Evolutionary conservation across 1,140 invertebrate species (phyloP).

Genomic region (Penaeus indicus): DNA sequence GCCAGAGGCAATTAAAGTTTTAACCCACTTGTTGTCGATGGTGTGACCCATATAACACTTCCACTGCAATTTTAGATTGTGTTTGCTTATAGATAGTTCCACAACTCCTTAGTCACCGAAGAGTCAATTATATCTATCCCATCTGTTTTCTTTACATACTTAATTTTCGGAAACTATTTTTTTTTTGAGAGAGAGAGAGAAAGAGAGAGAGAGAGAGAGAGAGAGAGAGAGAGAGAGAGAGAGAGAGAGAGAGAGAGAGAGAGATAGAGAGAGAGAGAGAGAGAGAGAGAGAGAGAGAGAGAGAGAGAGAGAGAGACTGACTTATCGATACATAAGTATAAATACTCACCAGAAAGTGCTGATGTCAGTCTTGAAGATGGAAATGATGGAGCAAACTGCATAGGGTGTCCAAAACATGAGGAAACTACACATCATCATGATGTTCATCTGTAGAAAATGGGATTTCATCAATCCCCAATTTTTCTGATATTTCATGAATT

Average conservation of each 20-base stretch:
- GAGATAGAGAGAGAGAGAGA: background rate
- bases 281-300: no score
- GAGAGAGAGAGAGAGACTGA: background rate
- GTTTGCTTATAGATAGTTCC: no score
- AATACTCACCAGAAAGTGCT: constrained; percentile 24
- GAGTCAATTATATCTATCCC: no score
- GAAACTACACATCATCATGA: constrained; percentile 46
- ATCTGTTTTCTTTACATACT: no score
- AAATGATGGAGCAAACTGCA: constrained; percentile 32
- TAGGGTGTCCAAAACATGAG: constrained; percentile 51
- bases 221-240: background rate
- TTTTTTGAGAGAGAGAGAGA: background rate
- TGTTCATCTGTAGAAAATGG: constrained; percentile 29
- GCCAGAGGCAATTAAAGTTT: no score
- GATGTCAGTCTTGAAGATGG: constrained; percentile 32
- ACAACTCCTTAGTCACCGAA: no score
- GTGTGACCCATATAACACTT: no score
- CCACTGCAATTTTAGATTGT: no score
- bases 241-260: background rate
- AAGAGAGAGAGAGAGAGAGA: background rate
- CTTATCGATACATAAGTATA: background rate
- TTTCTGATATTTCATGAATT: no score
- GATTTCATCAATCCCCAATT: no score
- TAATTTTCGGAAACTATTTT: no score
- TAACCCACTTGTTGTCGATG: no score